Base-by-base conservation (phyloP, 2,888 invertebrate genomes). In the Erebia epiphron region DNA sequence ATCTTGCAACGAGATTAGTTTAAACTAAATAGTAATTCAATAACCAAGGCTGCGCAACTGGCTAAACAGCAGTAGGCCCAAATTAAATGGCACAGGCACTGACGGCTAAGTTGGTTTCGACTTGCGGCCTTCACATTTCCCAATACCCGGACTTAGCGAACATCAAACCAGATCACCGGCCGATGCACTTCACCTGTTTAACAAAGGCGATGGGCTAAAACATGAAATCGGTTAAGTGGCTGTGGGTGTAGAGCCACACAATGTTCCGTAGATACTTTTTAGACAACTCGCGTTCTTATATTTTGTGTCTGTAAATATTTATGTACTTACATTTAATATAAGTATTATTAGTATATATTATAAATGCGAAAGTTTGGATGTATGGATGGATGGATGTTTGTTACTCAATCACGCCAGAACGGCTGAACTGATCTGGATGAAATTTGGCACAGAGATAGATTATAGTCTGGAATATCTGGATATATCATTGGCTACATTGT, bases 111-210 rank as follows among this genome's bases (percentile, higher is more conserved):
- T 83, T 86, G 89, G 89, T 86, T 87, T 89, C 88, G 87, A 84
- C 85, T 79, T 68, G 77, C 83, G 92, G 85, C 92, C 92, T 93
- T 93, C 92, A 91, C 92, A 93, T 93, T 93, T 92, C 82, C 86
- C 87, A 86, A 88, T 82, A 92, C 91, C 92, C 92, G 92, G 92
- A 93, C 91, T 90, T 91, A 86, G 86, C 85, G 88, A 79, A 80
- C 90, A 90, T 91, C 91, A 89, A 72, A 73, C 69, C 69, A 70
- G 66, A 72, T 54, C 70, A 67, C 73, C 57, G 72, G 69, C 68
- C 70, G 70, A 56, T 72, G 72, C 67, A 68, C 65, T 70, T 54
- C 18, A 18, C 57, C 64, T 50, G 60, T 49, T 62, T 21, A 35
- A 62, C 57, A 69, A 67, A 71, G 60, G 46, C 54, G 60, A 60